phyloP scores from a whole-genome alignment of 2,888 invertebrate genomes.

The Lacanobia wlatinum region DNA sequence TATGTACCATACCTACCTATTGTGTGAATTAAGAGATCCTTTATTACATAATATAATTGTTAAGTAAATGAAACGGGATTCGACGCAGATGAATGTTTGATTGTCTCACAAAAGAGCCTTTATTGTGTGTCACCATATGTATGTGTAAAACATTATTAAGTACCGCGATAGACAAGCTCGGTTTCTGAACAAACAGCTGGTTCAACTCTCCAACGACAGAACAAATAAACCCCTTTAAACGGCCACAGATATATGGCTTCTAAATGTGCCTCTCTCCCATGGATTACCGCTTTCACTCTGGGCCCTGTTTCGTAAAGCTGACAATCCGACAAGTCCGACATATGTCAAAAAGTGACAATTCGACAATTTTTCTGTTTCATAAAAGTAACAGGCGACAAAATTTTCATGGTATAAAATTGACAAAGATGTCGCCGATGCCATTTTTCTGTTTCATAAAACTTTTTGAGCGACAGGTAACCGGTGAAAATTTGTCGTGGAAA shows the following conservation, averaged over 20 bases:
- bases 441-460: no score
- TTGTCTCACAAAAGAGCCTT: slow-evolving; percentile 3
- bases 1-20: slow-evolving; percentile 36
- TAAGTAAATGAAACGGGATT: slow-evolving; percentile 2
- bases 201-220: not conserved
- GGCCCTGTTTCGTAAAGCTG: no score
- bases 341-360: no score
- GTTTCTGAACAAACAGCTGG: not conserved
- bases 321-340: no score
- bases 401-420: no score
- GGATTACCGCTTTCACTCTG: no score
- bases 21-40: slow-evolving; percentile 25
- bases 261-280: no score
- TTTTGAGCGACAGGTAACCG: no score
- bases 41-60: slow-evolving; percentile 20
- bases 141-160: slow-evolving; percentile 1
- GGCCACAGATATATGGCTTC: not conserved
- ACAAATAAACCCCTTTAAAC: not conserved
- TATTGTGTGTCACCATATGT: not conserved
- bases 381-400: no score
- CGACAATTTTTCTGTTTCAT: no score
- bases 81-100: slow-evolving; percentile 20
- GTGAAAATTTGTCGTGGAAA: no score
- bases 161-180: not conserved
- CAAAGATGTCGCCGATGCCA: no score